These are phyloP conservation scores for Maccullochella peelii DNA, from an alignment of 2,113 vertebrate species.

Conservation along the genomic window DNA sequence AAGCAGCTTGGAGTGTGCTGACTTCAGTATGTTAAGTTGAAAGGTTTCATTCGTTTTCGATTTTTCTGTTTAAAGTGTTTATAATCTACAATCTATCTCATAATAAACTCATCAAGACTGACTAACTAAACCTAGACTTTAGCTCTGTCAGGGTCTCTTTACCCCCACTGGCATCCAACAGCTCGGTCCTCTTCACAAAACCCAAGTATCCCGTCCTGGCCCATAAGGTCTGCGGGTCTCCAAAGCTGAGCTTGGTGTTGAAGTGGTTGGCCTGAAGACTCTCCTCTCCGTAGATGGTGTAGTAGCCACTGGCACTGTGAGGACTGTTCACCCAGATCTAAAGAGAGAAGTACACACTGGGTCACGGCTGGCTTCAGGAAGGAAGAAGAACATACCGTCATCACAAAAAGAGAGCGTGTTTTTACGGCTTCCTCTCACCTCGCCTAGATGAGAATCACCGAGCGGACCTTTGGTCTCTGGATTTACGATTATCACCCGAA, in stretches of 20 bases:
- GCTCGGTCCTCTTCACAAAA: slow-evolving; percentile 95
- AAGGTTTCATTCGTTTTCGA: not conserved
- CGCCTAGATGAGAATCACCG: slow-evolving; percentile 97
- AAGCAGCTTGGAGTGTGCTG: not conserved
- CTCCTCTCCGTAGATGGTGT: slow-evolving; percentile 97
- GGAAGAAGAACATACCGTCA: not conserved
- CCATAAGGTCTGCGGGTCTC: slow-evolving; percentile 95
- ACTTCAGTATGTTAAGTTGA: not conserved
- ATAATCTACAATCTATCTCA: not conserved
- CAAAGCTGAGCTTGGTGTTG: slow-evolving; percentile 97
- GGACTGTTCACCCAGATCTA: slow-evolving; percentile 98
- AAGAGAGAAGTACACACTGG: slow-evolving; percentile 2
- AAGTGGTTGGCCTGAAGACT: slow-evolving; percentile 97
- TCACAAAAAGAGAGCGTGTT: not conserved
- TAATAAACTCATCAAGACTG: not conserved
- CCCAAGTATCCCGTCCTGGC: slow-evolving; percentile 95
- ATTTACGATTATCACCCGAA: slow-evolving; percentile 97
- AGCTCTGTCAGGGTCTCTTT: slow-evolving; percentile 12
- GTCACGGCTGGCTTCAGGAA: slow-evolving; percentile 15
- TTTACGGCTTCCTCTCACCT: slow-evolving; percentile 68
- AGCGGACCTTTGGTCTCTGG: slow-evolving; percentile 97
- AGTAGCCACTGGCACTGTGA: slow-evolving; percentile 95
- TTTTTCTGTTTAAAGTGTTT: not conserved
- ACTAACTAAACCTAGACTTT: not conserved
- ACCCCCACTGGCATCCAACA: slow-evolving; percentile 95